Conservation (phyloP, 2,113 vertebrate genomes). For the Spermophilus dauricus region DNA sequence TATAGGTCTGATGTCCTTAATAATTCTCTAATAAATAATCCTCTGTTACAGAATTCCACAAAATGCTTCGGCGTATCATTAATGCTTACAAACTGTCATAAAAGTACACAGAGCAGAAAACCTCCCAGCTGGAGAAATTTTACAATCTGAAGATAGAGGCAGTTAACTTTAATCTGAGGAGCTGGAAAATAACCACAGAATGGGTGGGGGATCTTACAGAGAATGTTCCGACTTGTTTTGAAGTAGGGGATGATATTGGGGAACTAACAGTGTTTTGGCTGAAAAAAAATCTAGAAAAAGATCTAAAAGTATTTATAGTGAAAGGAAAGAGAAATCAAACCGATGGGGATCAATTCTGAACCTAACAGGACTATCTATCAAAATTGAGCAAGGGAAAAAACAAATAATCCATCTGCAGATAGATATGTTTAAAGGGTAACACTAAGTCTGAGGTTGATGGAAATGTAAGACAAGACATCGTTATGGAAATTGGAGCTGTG, state of each 20-base stretch:
- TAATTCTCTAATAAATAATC: slow-evolving; percentile 70
- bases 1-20: slow-evolving; percentile 55
- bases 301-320: neutral
- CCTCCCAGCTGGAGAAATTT: slow-evolving; percentile 69
- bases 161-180: slow-evolving; percentile 47
- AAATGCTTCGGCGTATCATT: slow-evolving; percentile 47
- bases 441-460: neutral
- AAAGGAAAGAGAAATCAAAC: neutral
- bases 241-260: slow-evolving; percentile 2
- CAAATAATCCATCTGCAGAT: neutral
- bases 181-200: neutral
- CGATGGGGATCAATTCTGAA: neutral
- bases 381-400: neutral
- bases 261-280: neutral
- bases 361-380: neutral
- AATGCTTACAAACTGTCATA: slow-evolving; percentile 70
- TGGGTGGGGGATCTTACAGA: neutral
- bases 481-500: neutral
- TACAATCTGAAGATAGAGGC: slow-evolving; percentile 64
- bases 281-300: neutral
- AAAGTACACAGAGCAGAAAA: slow-evolving; percentile 65
- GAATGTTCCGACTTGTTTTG: neutral
- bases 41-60: slow-evolving; percentile 15
- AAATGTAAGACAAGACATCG: neutral
- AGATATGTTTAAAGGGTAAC: neutral